These are phyloP conservation scores for Sesamia inferens DNA, from an alignment of 2,888 invertebrate genomes.

Conservation along the genomic window DNA sequence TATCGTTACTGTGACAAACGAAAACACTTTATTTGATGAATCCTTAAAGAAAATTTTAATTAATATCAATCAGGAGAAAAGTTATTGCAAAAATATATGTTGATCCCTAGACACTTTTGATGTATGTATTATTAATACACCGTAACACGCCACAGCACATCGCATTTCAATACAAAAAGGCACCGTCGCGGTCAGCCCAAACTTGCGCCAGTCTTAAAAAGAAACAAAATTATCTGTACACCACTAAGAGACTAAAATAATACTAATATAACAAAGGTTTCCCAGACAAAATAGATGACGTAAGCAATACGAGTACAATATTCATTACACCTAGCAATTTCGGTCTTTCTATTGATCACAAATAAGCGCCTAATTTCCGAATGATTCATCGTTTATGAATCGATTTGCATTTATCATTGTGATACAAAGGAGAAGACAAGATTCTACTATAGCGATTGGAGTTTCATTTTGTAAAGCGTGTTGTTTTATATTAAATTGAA, in stretches of 20 bases:
- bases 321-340: slow-evolving; percentile 42
- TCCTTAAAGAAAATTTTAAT: too few relatives aligned
- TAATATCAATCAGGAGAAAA: too few relatives aligned
- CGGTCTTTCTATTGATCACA: slow-evolving; percentile 42
- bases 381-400: slow-evolving; percentile 56
- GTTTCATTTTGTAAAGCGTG: slow-evolving; percentile 12
- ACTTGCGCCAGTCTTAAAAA: neutral
- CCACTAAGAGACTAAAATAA: neutral
- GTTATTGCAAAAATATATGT: too few relatives aligned
- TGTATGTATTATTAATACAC: too few relatives aligned
- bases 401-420: slow-evolving; percentile 60
- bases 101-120: too few relatives aligned
- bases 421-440: slow-evolving; percentile 42
- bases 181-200: too few relatives aligned
- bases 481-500: slow-evolving; percentile 49
- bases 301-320: slow-evolving; percentile 33
- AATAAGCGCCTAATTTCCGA: slow-evolving; percentile 56
- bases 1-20: too few relatives aligned
- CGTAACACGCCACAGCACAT: too few relatives aligned
- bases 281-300: slow-evolving; percentile 22
- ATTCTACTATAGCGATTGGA: slow-evolving; percentile 24
- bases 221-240: neutral
- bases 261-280: neutral
- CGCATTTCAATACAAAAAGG: neutral
- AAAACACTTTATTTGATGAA: too few relatives aligned